These are phyloP conservation scores for Pachypanchax playfairii DNA, from an alignment of 2,113 vertebrate species.

Conservation along the genomic window DNA sequence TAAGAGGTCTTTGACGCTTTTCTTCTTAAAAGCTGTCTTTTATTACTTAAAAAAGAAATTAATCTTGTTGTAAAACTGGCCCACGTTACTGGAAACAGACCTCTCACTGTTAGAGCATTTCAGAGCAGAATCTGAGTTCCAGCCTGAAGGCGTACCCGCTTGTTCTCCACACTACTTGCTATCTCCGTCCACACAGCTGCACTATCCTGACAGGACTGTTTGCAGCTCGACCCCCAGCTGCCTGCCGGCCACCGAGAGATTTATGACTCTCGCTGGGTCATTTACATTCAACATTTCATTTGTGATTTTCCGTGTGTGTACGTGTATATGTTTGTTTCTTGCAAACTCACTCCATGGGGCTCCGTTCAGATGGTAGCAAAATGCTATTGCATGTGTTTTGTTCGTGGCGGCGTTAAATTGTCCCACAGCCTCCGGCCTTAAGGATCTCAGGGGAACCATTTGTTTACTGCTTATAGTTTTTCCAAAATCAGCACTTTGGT, in stretches of 20 bases:
- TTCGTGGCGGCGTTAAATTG: slow-evolving; percentile 64
- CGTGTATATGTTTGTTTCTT: slow-evolving; percentile 17
- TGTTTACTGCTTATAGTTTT: slow-evolving; percentile 26
- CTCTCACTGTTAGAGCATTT: slow-evolving; percentile 39
- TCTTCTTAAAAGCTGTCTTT: slow-evolving; percentile 1
- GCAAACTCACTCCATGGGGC: slow-evolving; percentile 20
- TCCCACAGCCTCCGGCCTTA: slow-evolving; percentile 45
- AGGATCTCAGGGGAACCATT: slow-evolving; percentile 31
- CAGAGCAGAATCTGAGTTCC: slow-evolving; percentile 38
- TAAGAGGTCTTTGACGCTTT: background rate
- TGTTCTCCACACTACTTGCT: slow-evolving; percentile 24
- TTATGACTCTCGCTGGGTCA: slow-evolving; percentile 60
- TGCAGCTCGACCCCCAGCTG: slow-evolving; percentile 47
- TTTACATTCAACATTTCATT: slow-evolving; percentile 63
- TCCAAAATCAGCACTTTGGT: slow-evolving; percentile 28
- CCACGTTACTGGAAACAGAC: slow-evolving; percentile 12
- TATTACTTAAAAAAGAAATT: slow-evolving; percentile 3
- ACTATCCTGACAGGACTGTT: slow-evolving; percentile 38
- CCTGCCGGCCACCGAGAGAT: slow-evolving; percentile 52
- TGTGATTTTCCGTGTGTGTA: slow-evolving; percentile 32
- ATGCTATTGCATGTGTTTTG: slow-evolving; percentile 42
- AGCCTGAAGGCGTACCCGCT: slow-evolving; percentile 26
- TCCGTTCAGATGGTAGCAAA: slow-evolving; percentile 23
- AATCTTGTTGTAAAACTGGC: background rate
- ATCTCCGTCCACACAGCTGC: slow-evolving; percentile 58